Evolutionary conservation across 1,140 invertebrate species (phyloP), one percentile per base, ranked within the genome.

Genomic region (Scaptomyza pallida): DNA sequence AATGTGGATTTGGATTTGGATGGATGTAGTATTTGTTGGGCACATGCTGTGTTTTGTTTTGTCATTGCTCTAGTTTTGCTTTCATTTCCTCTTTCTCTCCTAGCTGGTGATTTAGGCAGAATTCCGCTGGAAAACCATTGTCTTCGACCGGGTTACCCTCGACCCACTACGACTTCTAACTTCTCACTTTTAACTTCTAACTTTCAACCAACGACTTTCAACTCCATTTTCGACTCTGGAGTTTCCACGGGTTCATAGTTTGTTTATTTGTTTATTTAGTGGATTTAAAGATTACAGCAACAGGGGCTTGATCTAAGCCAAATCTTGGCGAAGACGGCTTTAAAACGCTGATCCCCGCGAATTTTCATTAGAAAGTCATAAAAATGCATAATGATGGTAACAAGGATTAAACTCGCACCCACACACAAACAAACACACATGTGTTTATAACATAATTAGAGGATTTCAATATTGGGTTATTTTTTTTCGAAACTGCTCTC

Each of bases 291-390:
- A 54, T 23, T 23, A 62, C 26, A 9, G 13, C 26, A 13, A n/a
- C 19, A 23, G 44, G 71, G 59, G 72, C 73, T 80, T 72, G 67
- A 72, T 48, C 69, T 60, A 60, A 44, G 37, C 65, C 10, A 35
- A 45, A 30, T 54, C 26, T 55, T 65, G 16, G 40, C 26, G 13
- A 57, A n/a, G n/a, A 33, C 13, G 45, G 54, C 35, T 44, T 54
- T 47, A 43, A 6, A n/a, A n/a, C 12, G 15, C 48, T 57, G 65
- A 67, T 75, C 72, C 56, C 30, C 12, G 21, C 26, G 48, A 41
- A 50, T 56, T 83, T 83, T 83, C 79, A 83, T 83, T 83, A 78
- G 79, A 83, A 81, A 77, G 81, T 59, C 77, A 77, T 76, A 83
- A 82, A 82, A 75, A 62, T 23, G 10, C 54, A 81, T 76, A 83